Evolutionary conservation across 53 echinoderm and acorn worm genomes (phyloP), one percentile per base, ranked within the genome.

Genomic region (Astropecten irregularis): DNA sequence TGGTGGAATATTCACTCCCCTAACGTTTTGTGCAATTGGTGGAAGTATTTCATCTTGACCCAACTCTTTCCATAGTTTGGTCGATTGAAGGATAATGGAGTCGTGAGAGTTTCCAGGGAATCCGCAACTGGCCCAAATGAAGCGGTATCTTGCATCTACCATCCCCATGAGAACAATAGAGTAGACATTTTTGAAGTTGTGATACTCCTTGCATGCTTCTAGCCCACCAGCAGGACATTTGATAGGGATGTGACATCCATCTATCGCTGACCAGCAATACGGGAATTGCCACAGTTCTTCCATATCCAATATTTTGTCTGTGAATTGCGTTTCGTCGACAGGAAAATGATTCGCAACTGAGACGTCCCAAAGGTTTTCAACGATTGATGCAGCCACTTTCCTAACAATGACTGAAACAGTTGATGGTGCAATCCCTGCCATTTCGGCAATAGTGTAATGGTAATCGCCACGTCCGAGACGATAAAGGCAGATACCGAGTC

Each of bases 201-300:
- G 11, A 23, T 68, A 68, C 13, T 68, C 40, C 16, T 68, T 68
- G 1, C 31, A 29, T 21, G 67, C 6, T 67, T 42, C 68, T 28
- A 1, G n/a, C 26, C 68, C 68, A 27, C 68, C 46, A 4, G 31
- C 15, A 4, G 64, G 64, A 36, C 64, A 33, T 18, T 33, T 68
- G 44, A 40, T 22, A 1, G 42, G 68, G 3, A 44, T 68, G 25
- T 68, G 68, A 16, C 27, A 68, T 9, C 27, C 68, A 46, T 68
- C 68, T n/a, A 68, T 23, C 2, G 68, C 68, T 4, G 47, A 19
- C 68, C 68, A 68, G 47, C 32, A 30, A 68, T 46, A 68, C 15
- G 68, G 68, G 23, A 46, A 68, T 27, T 68, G 68, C 68, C 68
- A 68, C 4, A 68, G 28, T 26, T 25, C 68, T 46, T 68, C 68